phyloP scores from a whole-genome alignment of 2,797 vertebrate genomes.

The Psittacula echo region DNA sequence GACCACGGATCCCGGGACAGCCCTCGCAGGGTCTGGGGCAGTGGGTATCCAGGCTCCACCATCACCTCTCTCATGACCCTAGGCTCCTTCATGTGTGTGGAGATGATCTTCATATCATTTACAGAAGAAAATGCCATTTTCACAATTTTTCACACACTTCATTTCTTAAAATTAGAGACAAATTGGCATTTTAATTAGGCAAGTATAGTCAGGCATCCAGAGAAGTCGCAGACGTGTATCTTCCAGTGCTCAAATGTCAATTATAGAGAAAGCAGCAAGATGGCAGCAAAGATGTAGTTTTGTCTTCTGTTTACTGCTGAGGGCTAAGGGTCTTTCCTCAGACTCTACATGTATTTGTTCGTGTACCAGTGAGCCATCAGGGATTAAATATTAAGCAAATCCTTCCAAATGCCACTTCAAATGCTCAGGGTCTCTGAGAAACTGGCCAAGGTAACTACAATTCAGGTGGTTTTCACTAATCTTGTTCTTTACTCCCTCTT shows the following conservation, averaged over 20 bases:
- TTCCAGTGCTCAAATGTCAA: not conserved
- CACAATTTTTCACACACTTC: fast-evolving
- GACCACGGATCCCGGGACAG: not conserved
- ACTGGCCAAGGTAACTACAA: not conserved
- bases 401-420: not conserved
- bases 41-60: fast-evolving
- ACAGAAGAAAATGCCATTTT: not conserved
- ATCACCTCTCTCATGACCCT: fast-evolving
- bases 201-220: not conserved
- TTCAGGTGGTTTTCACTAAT: not conserved
- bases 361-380: not conserved
- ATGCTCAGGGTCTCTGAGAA: not conserved
- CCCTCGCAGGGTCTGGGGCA: not conserved
- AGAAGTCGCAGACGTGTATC: not conserved
- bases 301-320: not conserved
- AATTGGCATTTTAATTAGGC: not conserved
- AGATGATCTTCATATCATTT: not conserved
- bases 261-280: constrained; percentile 19
- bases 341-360: not conserved
- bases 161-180: not conserved
- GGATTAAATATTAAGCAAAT: not conserved
- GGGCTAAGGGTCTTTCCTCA: not conserved
- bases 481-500: constrained; percentile 7
- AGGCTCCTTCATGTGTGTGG: not conserved
- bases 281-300: constrained; percentile 62